Base-by-base conservation (phyloP, 1,140 invertebrate species). In the Chelonus insularis region DNA sequence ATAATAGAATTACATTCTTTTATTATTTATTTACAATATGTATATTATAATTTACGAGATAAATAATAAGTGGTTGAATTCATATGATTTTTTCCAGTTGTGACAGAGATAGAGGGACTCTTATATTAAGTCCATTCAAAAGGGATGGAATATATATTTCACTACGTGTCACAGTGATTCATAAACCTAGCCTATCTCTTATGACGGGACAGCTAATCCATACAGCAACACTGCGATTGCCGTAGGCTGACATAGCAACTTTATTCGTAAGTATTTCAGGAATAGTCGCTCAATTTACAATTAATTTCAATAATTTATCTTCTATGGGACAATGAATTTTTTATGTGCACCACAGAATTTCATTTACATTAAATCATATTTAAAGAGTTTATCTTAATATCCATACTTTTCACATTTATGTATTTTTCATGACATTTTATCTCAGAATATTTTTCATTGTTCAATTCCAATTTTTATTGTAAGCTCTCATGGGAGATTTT, bases 201-300 rank as follows among this genome's bases (percentile, higher is more conserved):
- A n/a, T 14, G 14, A 32, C 41, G 8, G 25, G 56, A 57, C 56
- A 57, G 56, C 56, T 57, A 57, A 57, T 57, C 56, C 56, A 57
- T 57, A 50, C n/a, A 25, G 20, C 16, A 4, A 18, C 9, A n/a
- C n/a, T 8, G 37, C 37, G 29, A n/a, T n/a, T n/a, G n/a, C 25
- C 7, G 3, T 29, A 3, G 25, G 25, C 25, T 29, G 25, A 29
- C 25, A 29, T 29, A 3, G 25, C 25, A 29, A 50, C 45, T 32
- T 14, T 52, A 52, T 52, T 34, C 50, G 11, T 52, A 12, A 9
- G 12, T 32, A 12, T 32, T 34, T 52, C 12, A 9, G 25, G 7
- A 29, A 3, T 29, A 4, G 3, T 29, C 25, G 3, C 7, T 29
- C 25, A 4, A 29, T 29, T 29, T 45, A 14, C 9, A 18, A 45